A percentile compares a stretch with the other conserved stretches of the same genome.
Evolutionary conservation across 2,797 vertebrate species (phyloP).

Genomic region (Danio tinwini): DNA sequence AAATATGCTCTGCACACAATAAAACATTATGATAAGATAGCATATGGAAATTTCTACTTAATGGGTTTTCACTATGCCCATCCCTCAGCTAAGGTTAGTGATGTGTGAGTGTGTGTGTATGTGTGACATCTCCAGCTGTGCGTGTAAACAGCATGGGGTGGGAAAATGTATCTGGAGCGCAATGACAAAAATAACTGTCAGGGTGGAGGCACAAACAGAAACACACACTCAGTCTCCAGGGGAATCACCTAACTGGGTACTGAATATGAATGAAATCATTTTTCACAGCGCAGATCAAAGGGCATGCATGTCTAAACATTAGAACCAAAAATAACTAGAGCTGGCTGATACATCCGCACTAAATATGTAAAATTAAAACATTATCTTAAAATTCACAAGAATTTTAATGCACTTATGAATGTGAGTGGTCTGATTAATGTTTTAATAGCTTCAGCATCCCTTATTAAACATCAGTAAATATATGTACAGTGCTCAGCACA

Average conservation of each 20-base stretch:
- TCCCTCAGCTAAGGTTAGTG: slow-evolving; percentile 4
- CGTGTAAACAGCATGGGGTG: slow-evolving; percentile 40
- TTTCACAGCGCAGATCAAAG: not conserved
- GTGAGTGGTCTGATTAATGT: too few species aligned
- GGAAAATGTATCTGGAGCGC: slow-evolving; percentile 41
- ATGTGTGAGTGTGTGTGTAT: slow-evolving; percentile 14
- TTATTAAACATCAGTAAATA: too few species aligned
- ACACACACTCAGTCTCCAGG: slow-evolving; percentile 34
- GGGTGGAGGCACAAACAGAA: slow-evolving; percentile 45
- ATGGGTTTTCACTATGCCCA: not conserved
- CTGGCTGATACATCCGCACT: not conserved
- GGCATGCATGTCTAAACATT: not conserved
- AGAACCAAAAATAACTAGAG: not conserved
- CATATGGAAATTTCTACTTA: not conserved
- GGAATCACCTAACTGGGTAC: slow-evolving; percentile 1
- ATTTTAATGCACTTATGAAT: not conserved
- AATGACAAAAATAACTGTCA: slow-evolving; percentile 44
- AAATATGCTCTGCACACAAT: slow-evolving; percentile 4
- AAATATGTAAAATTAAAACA: too few species aligned
- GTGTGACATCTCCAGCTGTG: slow-evolving; percentile 30
- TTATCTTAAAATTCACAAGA: too few species aligned
- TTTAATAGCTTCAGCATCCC: too few species aligned
- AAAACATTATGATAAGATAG: slow-evolving; percentile 7
- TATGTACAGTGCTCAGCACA: too few species aligned
- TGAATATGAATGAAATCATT: not conserved